Evolutionary conservation across 2,888 invertebrate genomes (phyloP).

Genomic region (Tetranychus truncatus): DNA sequence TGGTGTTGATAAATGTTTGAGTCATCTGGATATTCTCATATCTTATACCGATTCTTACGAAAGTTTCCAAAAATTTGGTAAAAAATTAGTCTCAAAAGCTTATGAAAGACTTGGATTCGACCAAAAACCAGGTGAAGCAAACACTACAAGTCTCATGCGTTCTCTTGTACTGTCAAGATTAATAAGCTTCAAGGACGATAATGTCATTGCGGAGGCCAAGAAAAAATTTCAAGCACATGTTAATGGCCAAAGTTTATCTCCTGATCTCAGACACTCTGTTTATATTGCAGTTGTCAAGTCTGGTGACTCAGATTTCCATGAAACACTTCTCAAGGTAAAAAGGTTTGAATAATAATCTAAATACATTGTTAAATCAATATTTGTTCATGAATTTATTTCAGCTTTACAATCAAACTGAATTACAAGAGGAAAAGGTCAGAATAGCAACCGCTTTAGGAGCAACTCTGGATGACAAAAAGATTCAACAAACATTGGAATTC

Average conservation of each 20-base stretch:
- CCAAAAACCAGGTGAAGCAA: constrained; percentile 54
- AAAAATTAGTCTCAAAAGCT: constrained; percentile 52
- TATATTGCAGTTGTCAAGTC: constrained; percentile 63
- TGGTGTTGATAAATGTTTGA: constrained; percentile 55
- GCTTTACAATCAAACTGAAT: background rate
- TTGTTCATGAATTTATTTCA: background rate
- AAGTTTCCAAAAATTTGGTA: constrained; percentile 53
- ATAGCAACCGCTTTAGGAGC: background rate
- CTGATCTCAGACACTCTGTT: constrained; percentile 60
- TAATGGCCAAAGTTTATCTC: constrained; percentile 41
- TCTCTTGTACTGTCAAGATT: constrained; percentile 66
- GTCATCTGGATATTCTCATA: constrained; percentile 54
- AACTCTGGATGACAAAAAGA: background rate
- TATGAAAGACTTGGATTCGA: constrained; percentile 66
- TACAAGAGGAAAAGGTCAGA: constrained; percentile 1
- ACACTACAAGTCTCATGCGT: constrained; percentile 63
- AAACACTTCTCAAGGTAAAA: constrained; percentile 34
- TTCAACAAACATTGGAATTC: background rate
- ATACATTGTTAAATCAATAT: background rate
- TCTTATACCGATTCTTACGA: constrained; percentile 58
- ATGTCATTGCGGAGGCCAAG: constrained; percentile 56
- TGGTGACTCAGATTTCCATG: constrained; percentile 49
- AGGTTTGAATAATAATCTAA: background rate
- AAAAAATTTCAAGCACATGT: constrained; percentile 48
- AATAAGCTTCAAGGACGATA: constrained; percentile 60